Evolutionary conservation across 2,113 vertebrate species (phyloP), one percentile per base, ranked within the genome.

Genomic region (Corythornis madagascariensis): DNA sequence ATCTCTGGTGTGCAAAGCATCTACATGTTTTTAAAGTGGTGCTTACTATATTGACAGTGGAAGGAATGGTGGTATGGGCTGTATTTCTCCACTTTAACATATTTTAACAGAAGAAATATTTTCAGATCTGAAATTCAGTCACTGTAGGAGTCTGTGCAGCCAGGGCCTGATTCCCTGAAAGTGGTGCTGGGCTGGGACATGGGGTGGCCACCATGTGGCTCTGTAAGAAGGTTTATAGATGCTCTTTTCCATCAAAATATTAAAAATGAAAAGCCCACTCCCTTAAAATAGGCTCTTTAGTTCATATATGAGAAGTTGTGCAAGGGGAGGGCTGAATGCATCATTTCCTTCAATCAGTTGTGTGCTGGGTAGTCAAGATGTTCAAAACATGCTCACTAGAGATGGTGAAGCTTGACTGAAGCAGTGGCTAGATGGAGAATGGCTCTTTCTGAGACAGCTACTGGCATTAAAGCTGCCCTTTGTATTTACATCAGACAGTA

Each of bases 161-260:
- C 53, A 65, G 53, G 18, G 3, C 12, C 61, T 40, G 35, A 66
- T 45, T 83, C 25, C 7, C 14, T 53, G n/a, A 31, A 85, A 87
- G 22, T 1, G 10, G 4, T 5, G 1, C 3, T 7, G 16, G 8
- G 26, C 21, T n/a, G 24, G 12, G 4, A 7, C 2, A 6, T 3
- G 6, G 22, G 10, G 16, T 5, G 6, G 1, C 9, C 16, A 53
- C 43, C 1, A 0, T 61, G 19, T 25, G 43, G 5, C 18, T 89
- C 45, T 70, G 16, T 50, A 52, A 72, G 17, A 79, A 67, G 16
- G 24, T 10, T 28, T 84, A 72, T 1, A 3, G 40, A 40, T 56
- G 6, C 1, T 75, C 3, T 76, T 76, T 69, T 72, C 63, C 26
- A 57, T 13, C 13, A 78, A 84, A 69, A 77, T 35, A 45, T 6